Base-by-base conservation (phyloP, 2,113 vertebrate species). In the Amblyopsis rosae region DNA sequence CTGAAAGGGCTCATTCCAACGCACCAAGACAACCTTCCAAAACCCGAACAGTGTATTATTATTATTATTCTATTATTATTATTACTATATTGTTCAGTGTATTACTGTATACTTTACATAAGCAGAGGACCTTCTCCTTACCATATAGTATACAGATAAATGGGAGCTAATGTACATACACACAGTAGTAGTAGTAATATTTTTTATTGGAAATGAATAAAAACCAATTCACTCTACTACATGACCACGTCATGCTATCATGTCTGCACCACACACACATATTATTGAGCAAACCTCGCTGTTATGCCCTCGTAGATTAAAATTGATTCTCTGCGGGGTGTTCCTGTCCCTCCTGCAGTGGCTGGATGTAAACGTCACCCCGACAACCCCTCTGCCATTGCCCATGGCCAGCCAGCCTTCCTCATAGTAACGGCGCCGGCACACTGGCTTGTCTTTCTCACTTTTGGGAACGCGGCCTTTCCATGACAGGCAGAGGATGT, bases 1-100 rank as follows among this genome's bases (percentile, higher is more conserved):
- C 92, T 99, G 98, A 92, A 98, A 99, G 0, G 98, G 98, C 69
- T 99, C 98, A 19, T 99, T 99, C 98, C 98, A 99, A 56, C 98
- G 94, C 80, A 99, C 98, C 78, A 99, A 85, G 62, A 99, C 96
- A 54, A 99, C 98, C 98, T 99, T 80, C 8, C 72, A 77, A 87
- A 75, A 67, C 15, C 51, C 49, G 53, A 68, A 65, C 19, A 15
- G 59, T 35, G 26, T 26, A 26, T 26, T 26, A 26, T 19, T 19
- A 19, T n/a, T n/a, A n/a, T n/a, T 19, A 19, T 19, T n/a, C n/a
- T 19, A 19, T 19, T 19, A 19, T 26, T 26, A 26, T 26, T 26
- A 26, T 26, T 26, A 26, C 26, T 26, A 26, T 26, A 26, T 26
- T 26, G 26, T 26, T 26, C 26, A 26, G 26, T 26, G 1, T 26